phyloP scores from a whole-genome alignment of 2,113 vertebrate genomes.

The Cephalophus harveyi region DNA sequence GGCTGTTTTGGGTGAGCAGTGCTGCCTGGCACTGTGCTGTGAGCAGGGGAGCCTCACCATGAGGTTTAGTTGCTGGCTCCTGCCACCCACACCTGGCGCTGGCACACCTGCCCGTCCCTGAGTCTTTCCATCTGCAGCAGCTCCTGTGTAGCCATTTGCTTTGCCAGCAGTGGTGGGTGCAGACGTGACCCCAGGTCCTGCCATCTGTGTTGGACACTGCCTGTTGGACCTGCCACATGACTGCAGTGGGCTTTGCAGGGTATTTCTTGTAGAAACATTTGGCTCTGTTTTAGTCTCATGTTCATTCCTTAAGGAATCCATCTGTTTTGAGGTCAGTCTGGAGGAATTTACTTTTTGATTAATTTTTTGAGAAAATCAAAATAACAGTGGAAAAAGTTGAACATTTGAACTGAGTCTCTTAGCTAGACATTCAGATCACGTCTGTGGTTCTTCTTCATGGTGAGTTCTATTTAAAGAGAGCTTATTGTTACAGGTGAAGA shows the following conservation, averaged over 20 bases:
- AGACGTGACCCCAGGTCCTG: background rate
- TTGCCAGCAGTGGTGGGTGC: conserved; percentile 20
- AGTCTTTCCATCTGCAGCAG: conserved; percentile 41
- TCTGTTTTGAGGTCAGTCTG: background rate
- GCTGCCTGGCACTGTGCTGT: background rate
- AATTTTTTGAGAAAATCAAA: conserved; percentile 1
- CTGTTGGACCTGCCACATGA: background rate
- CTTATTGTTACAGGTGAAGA: background rate
- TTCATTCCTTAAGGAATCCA: background rate
- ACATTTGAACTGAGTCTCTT: background rate
- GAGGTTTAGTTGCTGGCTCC: background rate
- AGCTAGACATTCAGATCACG: background rate
- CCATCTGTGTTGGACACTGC: conserved; percentile 23
- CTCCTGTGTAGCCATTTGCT: background rate
- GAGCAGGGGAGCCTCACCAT: background rate
- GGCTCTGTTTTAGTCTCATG: background rate
- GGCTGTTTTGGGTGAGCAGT: background rate
- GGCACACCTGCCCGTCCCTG: conserved; percentile 15
- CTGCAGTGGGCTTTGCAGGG: background rate
- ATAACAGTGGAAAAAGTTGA: background rate
- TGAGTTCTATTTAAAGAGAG: background rate
- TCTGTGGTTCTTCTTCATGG: background rate
- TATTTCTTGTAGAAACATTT: background rate
- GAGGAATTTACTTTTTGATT: conserved; percentile 25
- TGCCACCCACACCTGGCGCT: background rate